Percentiles rank a stretch among this genome's conserved stretches.
These are phyloP conservation scores for Sinosuthora webbiana DNA, from an alignment of 2,113 vertebrate genomes.

Conservation along the genomic window DNA sequence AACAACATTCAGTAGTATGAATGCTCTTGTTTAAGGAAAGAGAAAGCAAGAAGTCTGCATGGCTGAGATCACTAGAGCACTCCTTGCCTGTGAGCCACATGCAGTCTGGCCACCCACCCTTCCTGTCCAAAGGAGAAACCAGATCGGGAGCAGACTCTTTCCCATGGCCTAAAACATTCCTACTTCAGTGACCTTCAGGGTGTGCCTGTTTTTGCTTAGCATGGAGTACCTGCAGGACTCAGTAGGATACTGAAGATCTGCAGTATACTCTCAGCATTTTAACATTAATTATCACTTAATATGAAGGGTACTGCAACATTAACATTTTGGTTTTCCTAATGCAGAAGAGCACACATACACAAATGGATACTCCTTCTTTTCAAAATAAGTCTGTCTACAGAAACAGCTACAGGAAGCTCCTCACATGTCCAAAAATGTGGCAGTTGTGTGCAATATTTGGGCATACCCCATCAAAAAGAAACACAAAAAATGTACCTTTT, in stretches of 20 bases:
- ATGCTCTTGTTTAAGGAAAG: not conserved
- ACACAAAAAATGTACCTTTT: constrained; percentile 76
- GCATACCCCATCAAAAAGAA: not conserved
- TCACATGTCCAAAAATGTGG: not conserved
- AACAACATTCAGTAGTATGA: not conserved
- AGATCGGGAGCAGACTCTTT: not conserved
- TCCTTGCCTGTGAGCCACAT: not conserved
- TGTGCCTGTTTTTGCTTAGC: not conserved
- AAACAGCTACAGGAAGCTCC: not conserved
- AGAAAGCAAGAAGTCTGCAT: not conserved
- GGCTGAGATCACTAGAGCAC: not conserved
- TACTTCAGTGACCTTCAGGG: not conserved
- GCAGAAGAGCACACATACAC: not conserved
- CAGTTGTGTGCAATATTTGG: not conserved
- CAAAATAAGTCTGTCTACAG: not conserved
- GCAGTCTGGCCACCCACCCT: not conserved
- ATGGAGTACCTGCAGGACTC: not conserved
- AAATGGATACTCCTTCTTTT: not conserved
- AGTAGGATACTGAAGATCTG: not conserved
- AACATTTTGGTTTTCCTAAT: not conserved
- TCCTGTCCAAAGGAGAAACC: not conserved
- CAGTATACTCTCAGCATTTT: not conserved
- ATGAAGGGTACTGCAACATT: not conserved
- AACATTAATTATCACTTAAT: not conserved
- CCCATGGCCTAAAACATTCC: not conserved